These are phyloP conservation scores for Glaucopsyche alexis DNA, from an alignment of 2,888 invertebrate genomes.

Conservation along the genomic window DNA sequence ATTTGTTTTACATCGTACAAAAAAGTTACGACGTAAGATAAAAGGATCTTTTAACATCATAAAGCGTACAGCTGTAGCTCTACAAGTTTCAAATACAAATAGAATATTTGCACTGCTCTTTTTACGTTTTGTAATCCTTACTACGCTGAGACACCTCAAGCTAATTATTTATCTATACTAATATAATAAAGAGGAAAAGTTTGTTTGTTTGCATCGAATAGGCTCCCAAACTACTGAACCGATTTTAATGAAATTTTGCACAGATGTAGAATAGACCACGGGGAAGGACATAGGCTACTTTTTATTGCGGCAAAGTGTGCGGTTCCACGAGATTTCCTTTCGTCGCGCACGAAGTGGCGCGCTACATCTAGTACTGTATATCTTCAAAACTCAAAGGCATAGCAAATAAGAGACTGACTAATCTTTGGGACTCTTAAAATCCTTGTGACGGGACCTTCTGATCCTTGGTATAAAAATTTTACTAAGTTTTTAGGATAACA, in stretches of 20 bases:
- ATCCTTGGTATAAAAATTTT: neutral
- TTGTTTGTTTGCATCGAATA: too few species aligned
- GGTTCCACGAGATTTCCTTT: too few species aligned
- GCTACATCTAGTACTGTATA: neutral
- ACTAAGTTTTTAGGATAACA: neutral
- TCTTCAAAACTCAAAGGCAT: neutral
- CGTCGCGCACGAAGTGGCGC: too few species aligned
- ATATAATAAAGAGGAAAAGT: too few species aligned
- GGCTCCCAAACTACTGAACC: too few species aligned
- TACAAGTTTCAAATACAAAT: neutral
- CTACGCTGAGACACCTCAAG: neutral
- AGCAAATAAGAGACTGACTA: neutral
- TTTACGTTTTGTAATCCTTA: neutral
- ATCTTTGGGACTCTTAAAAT: neutral
- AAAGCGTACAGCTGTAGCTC: constrained; percentile 4
- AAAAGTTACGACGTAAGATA: neutral
- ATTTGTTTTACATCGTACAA: constrained; percentile 12
- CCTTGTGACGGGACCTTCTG: neutral
- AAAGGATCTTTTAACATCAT: neutral
- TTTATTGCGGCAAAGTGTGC: too few species aligned
- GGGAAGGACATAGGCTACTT: too few species aligned
- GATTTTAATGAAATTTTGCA: too few species aligned
- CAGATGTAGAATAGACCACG: too few species aligned
- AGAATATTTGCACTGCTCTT: neutral
- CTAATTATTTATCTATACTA: too few species aligned